Conservation (phyloP, 64 coral and sea anemone species). For the Montipora cactus region DNA sequence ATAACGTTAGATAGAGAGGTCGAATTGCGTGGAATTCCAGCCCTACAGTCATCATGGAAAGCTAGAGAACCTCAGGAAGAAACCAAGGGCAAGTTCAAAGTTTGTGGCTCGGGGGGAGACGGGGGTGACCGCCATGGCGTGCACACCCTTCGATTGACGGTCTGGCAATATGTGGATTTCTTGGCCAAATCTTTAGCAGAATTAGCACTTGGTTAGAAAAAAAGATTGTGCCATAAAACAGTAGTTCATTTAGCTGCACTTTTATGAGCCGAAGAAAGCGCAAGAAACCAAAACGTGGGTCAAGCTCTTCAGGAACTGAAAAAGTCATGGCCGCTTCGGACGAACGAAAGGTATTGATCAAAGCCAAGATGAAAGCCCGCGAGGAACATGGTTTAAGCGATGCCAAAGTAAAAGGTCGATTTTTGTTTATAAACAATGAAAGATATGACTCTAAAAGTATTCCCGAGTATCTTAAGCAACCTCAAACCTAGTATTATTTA, state of each 20-base stretch:
- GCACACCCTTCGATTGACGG: slow-evolving; percentile 6
- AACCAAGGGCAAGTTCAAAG: too few species aligned
- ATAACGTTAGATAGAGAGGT: too few species aligned
- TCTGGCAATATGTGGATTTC: slow-evolving; percentile 28
- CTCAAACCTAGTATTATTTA: too few species aligned
- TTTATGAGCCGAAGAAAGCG: slow-evolving; percentile 5
- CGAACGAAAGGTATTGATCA: not conserved
- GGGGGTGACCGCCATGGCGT: slow-evolving; percentile 24
- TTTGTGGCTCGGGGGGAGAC: not conserved
- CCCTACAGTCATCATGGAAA: too few species aligned
- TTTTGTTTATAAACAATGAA: not conserved
- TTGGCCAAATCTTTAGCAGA: not conserved
- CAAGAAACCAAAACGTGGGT: not conserved
- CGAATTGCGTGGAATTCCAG: too few species aligned
- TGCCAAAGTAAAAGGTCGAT: not conserved
- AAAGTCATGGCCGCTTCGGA: slow-evolving; percentile 13
- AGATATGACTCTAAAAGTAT: too few species aligned
- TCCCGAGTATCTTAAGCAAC: too few species aligned
- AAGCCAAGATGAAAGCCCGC: not conserved
- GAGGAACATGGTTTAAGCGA: slow-evolving; percentile 3
- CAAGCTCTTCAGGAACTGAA: not conserved
- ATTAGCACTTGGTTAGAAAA: slow-evolving; percentile 16
- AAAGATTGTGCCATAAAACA: not conserved
- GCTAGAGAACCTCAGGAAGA: too few species aligned
- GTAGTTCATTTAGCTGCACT: slow-evolving; percentile 2